Base-by-base conservation (phyloP, 1,140 invertebrate genomes). In the Cheumatopsyche charites region DNA sequence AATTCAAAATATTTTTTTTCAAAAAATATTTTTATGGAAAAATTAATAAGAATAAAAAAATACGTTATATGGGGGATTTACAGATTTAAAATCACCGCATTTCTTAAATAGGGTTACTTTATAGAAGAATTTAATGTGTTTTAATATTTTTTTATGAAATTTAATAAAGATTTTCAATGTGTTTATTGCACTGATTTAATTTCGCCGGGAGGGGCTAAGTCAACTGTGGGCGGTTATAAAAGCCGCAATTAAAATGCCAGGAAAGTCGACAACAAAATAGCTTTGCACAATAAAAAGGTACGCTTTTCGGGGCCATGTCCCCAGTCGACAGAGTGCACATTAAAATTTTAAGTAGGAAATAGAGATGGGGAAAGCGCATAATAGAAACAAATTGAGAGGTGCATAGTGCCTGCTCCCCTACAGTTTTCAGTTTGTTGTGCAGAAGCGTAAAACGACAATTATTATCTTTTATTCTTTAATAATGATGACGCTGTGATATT, bases 321-420 rank as follows among this genome's bases (percentile, higher is more conserved):
- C 61, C 66, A 70, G 25, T 49, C 2, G 15, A 62, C 41, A 72
- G 66, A 62, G 61, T 66, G 67, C 66, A 43, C 73, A 75, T 75
- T 75, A 72, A 75, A 75, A 75, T 75, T 75, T 75, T 72, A 75
- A 75, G 67, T 75, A 63, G 73, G 70, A 75, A 74, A 67, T 74
- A 71, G 73, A 75, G 73, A 69, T 61, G 67, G 70, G 67, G 70
- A 74, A 67, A 71, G 67, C 73, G 73, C 58, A 74, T 71, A 71
- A 75, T 75, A 72, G 73, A 75, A 75, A 75, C 73, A 75, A 75
- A 75, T 75, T 75, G 73, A 75, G 70, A 70, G 69, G 55, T 58
- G 66, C 43, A 67, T 63, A 55, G 21, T 62, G 66, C 25, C 47
- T 5, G 7, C 65, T 47, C 65, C 65, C 43, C n/a, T 47, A 23